A percentile compares a stretch with the other conserved stretches of the same genome.
phyloP scores from a whole-genome alignment of 2,888 invertebrate species.

The Biston betularia region DNA sequence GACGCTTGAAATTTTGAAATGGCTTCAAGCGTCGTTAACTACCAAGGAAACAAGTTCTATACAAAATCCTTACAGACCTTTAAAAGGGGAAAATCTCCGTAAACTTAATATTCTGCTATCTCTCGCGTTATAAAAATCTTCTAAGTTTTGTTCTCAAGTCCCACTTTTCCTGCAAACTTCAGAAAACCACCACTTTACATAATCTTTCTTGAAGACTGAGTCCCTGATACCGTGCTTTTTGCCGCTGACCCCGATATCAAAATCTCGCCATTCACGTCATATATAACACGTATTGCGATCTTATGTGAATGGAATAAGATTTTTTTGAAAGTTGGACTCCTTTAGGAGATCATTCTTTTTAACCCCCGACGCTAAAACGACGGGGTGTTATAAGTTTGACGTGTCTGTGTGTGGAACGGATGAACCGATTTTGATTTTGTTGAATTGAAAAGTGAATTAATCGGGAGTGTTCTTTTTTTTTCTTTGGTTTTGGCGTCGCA shows the following conservation, averaged over 20 bases:
- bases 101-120: constrained; percentile 20
- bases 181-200: constrained; percentile 34
- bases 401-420: no score
- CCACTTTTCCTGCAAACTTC: constrained; percentile 23
- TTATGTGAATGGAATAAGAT: background rate
- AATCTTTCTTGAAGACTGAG: constrained; percentile 19
- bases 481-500: no score
- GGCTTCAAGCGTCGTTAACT: background rate
- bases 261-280: constrained; percentile 15
- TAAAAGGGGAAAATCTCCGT: background rate
- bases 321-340: background rate
- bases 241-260: constrained; percentile 22
- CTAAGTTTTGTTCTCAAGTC: constrained; percentile 19
- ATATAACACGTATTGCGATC: constrained; percentile 8
- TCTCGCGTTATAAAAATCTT: constrained; percentile 14
- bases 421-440: no score
- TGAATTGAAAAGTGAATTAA: no score
- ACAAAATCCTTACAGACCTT: background rate
- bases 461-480: no score
- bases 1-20: background rate
- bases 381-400: no score
- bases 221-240: constrained; percentile 21
- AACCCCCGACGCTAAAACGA: no score
- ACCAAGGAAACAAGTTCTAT: background rate
- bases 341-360: constrained; percentile 5